Base-by-base conservation (phyloP, 1,140 invertebrate genomes). In the Teleopsis dalmanni region DNA sequence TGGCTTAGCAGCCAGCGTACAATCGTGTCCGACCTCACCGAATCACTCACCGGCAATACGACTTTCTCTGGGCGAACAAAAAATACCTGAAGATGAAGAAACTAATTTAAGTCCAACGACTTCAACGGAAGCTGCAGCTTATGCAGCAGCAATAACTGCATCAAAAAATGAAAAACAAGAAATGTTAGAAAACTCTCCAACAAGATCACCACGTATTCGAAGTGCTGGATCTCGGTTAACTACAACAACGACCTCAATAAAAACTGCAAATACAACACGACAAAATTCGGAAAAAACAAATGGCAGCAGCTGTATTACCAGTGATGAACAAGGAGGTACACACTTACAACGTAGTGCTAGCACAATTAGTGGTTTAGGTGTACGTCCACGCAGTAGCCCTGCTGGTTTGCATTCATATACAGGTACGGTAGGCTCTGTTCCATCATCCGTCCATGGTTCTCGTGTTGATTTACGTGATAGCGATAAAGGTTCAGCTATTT, bases 351-450 rank as follows among this genome's bases (percentile, higher is more conserved):
- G 75, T 14, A 75, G 76, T 31, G 62, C 74, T 13, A 85, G 83
- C 52, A 78, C 77, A 0, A 74, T 78, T 1, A 78, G 78, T 26
- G 71, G 74, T 5, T 75, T 77, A 29, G 50, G 57, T 7, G 57
- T 65, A 40, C 72, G 83, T 47, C 83, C 84, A 2, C 69, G 82
- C 36, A 85, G 82, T 18, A 84, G 82, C 34, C 84, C 84, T 1
- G 81, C 83, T 10, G 83, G 82, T 8, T 72, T 87, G 18, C 81
- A 83, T 59, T 83, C 81, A 55, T 86, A 85, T 57, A 85, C 83
- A 45, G 83, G 84, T 68, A 37, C 22, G 36, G 23, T 44, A n/a
- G 75, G 73, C 48, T 78, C 77, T 21, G 75, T 80, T 11, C 78
- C 81, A 31, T 79, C 80, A 26, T 78, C 78, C 35, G 80, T 82